A percentile compares a stretch with the other conserved stretches of the same genome.
phyloP scores from a whole-genome alignment of 1,140 invertebrate genomes.

The Papilio dardanus region DNA sequence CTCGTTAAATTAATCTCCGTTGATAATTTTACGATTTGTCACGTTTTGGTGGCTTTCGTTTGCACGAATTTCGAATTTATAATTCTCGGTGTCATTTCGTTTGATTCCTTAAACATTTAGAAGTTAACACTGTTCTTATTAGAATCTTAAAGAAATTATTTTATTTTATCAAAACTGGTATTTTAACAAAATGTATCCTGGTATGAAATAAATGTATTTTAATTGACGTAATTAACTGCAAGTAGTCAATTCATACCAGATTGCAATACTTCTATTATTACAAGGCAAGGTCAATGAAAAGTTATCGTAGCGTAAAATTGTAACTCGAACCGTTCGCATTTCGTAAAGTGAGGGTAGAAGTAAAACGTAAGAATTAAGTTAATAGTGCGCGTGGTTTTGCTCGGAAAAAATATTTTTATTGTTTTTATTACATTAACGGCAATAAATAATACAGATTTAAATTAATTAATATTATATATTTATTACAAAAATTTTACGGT shows the following conservation, averaged over 20 bases:
- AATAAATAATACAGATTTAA: not conserved
- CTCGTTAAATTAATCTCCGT: conserved; percentile 75
- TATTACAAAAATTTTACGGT: too few species aligned
- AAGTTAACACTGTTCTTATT: too few species aligned
- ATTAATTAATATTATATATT: too few species aligned
- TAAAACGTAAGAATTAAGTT: not conserved
- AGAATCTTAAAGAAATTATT: too few species aligned
- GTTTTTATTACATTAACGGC: not conserved
- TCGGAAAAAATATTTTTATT: not conserved
- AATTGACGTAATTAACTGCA: conserved; percentile 30
- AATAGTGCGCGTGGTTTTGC: not conserved
- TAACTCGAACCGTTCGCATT: conserved; percentile 43
- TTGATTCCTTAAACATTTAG: too few species aligned
- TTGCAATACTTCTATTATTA: conserved; percentile 39
- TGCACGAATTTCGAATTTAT: conserved; percentile 46
- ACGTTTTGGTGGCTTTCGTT: conserved; percentile 58
- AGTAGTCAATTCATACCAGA: conserved; percentile 32
- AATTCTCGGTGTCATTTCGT: conserved; percentile 24
- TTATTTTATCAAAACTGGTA: too few species aligned
- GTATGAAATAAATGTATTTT: too few species aligned
- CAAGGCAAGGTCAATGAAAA: conserved; percentile 52
- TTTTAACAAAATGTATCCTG: too few species aligned
- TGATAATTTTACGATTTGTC: conserved; percentile 72
- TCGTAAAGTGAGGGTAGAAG: conserved; percentile 48
- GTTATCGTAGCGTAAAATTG: conserved; percentile 59